phyloP scores from a whole-genome alignment of 2,888 invertebrate species.

The Ecliptopera silaceata region DNA sequence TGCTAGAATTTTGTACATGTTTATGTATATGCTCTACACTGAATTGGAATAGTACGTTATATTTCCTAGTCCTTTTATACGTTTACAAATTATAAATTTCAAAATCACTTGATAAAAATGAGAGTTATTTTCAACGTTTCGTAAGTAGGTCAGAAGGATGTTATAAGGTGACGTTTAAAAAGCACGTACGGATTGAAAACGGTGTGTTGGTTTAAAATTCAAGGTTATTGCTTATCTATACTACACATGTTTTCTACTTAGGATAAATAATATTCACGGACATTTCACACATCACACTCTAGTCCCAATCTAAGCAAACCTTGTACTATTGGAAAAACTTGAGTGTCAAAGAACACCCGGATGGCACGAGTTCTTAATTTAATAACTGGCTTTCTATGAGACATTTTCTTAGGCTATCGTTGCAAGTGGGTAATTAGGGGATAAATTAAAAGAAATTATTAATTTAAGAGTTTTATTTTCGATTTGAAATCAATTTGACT shows the following conservation, averaged over 20 bases:
- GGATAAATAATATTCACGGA: too few relatives aligned
- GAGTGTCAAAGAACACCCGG: too few relatives aligned
- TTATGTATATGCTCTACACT: neutral
- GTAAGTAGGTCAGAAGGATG: slow-evolving; percentile 19
- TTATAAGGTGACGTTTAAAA: slow-evolving; percentile 2
- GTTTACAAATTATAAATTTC: slow-evolving; percentile 2
- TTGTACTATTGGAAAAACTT: too few relatives aligned
- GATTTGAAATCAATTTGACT: slow-evolving; percentile 29
- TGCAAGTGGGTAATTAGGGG: neutral
- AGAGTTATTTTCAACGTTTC: slow-evolving; percentile 5
- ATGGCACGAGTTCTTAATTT: too few relatives aligned
- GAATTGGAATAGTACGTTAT: neutral
- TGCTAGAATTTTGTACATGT: slow-evolving; percentile 17
- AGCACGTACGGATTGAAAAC: slow-evolving; percentile 12
- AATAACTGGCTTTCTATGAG: too few relatives aligned
- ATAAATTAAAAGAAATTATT: slow-evolving; percentile 17
- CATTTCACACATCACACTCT: too few relatives aligned
- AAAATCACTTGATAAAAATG: slow-evolving; percentile 8
- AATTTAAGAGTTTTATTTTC: slow-evolving; percentile 28
- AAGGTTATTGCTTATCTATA: too few relatives aligned
- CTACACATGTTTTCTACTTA: too few relatives aligned
- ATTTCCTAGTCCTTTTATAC: slow-evolving; percentile 11
- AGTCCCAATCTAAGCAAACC: too few relatives aligned
- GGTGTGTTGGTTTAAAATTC: too few relatives aligned
- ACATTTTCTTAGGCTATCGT: neutral